Conservation (phyloP, 2,113 vertebrate genomes). For the Calidris pygmaea region DNA sequence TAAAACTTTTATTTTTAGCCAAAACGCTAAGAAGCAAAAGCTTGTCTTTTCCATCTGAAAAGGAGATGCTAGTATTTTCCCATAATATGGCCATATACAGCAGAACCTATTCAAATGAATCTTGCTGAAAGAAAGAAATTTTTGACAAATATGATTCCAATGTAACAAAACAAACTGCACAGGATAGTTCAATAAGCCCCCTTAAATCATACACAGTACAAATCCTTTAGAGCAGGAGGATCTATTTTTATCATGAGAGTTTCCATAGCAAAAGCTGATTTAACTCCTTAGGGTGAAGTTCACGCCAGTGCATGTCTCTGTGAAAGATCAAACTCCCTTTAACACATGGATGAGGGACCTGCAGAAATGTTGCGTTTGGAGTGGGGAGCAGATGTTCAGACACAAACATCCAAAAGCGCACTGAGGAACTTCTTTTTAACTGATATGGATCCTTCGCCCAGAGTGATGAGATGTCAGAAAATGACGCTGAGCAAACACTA, state of each 20-base stretch:
- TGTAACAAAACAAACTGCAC: not conserved
- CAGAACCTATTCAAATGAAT: not conserved
- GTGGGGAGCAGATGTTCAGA: slow-evolving; percentile 2
- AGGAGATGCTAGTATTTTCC: not conserved
- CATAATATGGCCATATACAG: not conserved
- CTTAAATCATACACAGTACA: slow-evolving; percentile 34
- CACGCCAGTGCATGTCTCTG: not conserved
- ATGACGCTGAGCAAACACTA: not conserved
- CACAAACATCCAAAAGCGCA: accelerated
- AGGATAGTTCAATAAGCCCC: not conserved
- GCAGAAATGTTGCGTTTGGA: not conserved
- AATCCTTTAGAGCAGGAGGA: slow-evolving; percentile 15
- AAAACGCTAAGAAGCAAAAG: not conserved
- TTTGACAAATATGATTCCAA: not conserved
- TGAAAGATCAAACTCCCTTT: not conserved
- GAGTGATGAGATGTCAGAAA: accelerated
- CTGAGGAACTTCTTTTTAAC: not conserved
- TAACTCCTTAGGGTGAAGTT: slow-evolving; percentile 55
- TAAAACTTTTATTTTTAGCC: slow-evolving; percentile 1
- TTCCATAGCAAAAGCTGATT: slow-evolving; percentile 47
- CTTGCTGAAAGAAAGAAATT: not conserved
- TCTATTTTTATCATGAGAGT: slow-evolving; percentile 54
- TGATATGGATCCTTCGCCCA: accelerated
- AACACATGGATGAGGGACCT: not conserved
- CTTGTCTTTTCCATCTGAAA: not conserved